phyloP scores from a whole-genome alignment of 2,113 vertebrate species.

The Crotalus helleri region DNA sequence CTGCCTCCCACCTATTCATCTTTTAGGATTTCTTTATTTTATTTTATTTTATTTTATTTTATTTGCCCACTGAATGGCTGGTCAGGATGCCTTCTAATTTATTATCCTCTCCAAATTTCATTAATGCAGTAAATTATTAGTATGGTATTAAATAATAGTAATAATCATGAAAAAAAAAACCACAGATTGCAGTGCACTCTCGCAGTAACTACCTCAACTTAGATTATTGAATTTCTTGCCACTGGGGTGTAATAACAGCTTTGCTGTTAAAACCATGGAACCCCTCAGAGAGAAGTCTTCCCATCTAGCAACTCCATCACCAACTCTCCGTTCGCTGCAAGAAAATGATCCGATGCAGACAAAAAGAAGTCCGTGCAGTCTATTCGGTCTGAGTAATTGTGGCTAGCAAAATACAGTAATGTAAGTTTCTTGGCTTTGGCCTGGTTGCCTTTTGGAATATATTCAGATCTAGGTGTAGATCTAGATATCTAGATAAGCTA shows the following conservation, averaged over 20 bases:
- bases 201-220: slow-evolving; percentile 15
- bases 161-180: not conserved
- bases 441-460: not conserved
- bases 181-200: slow-evolving; percentile 17
- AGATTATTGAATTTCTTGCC: slow-evolving; percentile 13
- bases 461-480: not conserved
- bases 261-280: slow-evolving; percentile 16
- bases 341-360: not conserved
- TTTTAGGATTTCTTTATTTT: slow-evolving; percentile 25
- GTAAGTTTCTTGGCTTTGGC: not conserved
- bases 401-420: not conserved
- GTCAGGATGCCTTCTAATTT: slow-evolving; percentile 40
- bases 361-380: not conserved
- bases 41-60: not conserved
- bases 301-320: not conserved
- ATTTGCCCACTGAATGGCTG: slow-evolving; percentile 21
- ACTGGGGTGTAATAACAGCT: slow-evolving; percentile 20
- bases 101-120: slow-evolving; percentile 46
- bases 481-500: no score
- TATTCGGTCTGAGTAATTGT: not conserved
- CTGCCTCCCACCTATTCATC: slow-evolving; percentile 45
- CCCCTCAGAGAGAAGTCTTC: not conserved
- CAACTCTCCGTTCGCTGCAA: not conserved
- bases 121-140: slow-evolving; percentile 29
- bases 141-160: slow-evolving; percentile 19